Percentiles rank a stretch among this genome's conserved stretches.
phyloP scores from a whole-genome alignment of 1,140 invertebrate genomes.

The Riptortus pedestris region DNA sequence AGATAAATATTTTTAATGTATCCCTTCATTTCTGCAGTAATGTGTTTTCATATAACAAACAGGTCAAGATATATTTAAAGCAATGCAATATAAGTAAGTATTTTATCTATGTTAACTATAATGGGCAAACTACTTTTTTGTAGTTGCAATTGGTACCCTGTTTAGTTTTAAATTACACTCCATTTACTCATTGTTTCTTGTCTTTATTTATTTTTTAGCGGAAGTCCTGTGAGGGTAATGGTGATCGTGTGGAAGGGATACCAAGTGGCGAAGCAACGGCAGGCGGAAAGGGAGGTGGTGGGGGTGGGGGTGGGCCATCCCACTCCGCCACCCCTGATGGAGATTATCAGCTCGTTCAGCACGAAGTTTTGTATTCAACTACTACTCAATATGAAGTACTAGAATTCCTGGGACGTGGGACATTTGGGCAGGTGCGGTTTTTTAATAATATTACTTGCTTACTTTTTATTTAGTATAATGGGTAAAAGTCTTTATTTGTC shows the following conservation, averaged over 20 bases:
- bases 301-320: conserved; percentile 30
- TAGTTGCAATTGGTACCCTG: no score
- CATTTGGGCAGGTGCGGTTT: conserved; percentile 76
- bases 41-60: no score
- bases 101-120: no score
- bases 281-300: conserved; percentile 52
- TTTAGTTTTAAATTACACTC: no score
- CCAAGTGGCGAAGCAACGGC: conserved; percentile 48
- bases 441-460: background rate
- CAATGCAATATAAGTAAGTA: no score
- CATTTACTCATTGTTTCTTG: no score
- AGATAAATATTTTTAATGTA: no score
- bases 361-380: conserved; percentile 90
- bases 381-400: conserved; percentile 91
- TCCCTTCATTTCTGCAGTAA: no score
- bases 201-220: conserved; percentile 40
- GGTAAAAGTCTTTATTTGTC: no score
- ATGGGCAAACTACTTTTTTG: no score
- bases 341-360: conserved; percentile 95
- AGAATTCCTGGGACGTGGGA: conserved; percentile 95
- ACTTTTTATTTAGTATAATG: no score
- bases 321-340: conserved; percentile 66
- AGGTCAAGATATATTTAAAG: no score
- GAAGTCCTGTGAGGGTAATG: conserved; percentile 53
- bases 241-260: conserved; percentile 41